These are phyloP conservation scores for Acanthisitta chloris DNA, from an alignment of 2,113 vertebrate species.

Conservation along the genomic window DNA sequence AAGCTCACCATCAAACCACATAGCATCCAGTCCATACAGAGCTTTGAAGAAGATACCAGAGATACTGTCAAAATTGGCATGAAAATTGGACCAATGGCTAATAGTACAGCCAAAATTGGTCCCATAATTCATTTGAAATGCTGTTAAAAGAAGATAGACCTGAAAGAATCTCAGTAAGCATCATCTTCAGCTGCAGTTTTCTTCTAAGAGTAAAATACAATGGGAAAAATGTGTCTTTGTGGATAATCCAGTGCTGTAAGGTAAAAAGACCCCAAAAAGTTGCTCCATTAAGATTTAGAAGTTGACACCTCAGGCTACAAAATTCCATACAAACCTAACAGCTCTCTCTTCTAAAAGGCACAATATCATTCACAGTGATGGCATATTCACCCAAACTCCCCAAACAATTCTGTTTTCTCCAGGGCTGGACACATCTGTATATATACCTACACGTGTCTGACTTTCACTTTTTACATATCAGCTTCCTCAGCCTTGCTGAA, in stretches of 20 bases:
- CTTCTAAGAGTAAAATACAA: not conserved
- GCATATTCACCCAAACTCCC: not conserved
- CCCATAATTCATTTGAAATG: not conserved
- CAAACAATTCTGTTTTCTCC: not conserved
- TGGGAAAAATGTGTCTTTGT: not conserved
- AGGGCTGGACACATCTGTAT: not conserved
- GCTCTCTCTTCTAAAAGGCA: not conserved
- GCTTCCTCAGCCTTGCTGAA: not conserved
- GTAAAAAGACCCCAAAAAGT: not conserved
- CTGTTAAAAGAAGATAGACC: not conserved
- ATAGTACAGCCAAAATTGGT: not conserved
- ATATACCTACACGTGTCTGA: not conserved
- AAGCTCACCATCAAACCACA: not conserved
- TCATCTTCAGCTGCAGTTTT: not conserved
- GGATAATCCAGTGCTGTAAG: not conserved
- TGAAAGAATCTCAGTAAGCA: not conserved
- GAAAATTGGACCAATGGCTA: not conserved
- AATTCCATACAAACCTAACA: not conserved
- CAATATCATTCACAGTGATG: not conserved
- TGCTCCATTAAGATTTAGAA: not conserved
- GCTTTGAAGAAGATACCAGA: constrained; percentile 1
- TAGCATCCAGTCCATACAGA: not conserved
- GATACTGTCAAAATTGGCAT: not conserved
- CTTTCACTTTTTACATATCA: not conserved
- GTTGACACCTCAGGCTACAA: not conserved